These are phyloP conservation scores for Melieria picta DNA, from an alignment of 2,888 invertebrate genomes.

Conservation along the genomic window DNA sequence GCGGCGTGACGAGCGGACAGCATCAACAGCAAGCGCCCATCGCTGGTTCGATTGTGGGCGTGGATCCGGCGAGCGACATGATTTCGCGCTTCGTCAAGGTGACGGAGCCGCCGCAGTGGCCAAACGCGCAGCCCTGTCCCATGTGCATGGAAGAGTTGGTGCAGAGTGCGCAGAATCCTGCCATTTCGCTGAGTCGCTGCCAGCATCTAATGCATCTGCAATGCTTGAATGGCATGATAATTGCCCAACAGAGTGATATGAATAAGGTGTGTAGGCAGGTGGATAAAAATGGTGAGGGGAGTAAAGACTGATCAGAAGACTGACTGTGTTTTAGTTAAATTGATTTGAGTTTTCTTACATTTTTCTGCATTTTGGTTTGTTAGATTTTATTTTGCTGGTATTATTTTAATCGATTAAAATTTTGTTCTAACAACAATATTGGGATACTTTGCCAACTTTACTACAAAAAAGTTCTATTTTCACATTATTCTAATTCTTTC, in stretches of 20 bases:
- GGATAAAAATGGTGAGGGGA: not conserved
- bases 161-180: conserved; percentile 68
- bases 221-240: conserved; percentile 81
- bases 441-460: too few species aligned
- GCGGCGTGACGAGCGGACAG: conserved; percentile 41
- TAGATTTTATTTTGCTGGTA: too few species aligned
- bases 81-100: conserved; percentile 77
- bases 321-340: not conserved
- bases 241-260: conserved; percentile 69
- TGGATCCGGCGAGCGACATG: conserved; percentile 68
- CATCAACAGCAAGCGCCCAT: conserved; percentile 57
- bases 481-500: too few species aligned
- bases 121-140: conserved; percentile 78
- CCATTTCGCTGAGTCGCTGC: conserved; percentile 77
- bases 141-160: conserved; percentile 72
- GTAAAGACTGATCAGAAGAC: too few species aligned
- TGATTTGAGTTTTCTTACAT: too few species aligned
- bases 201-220: conserved; percentile 83
- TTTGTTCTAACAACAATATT: too few species aligned
- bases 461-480: too few species aligned
- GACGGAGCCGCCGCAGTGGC: conserved; percentile 74
- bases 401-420: too few species aligned
- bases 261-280: conserved; percentile 59
- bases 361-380: too few species aligned
- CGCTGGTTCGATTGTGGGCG: conserved; percentile 68